phyloP scores from a whole-genome alignment of 2,888 invertebrate species.

The Leptopilina myrica region DNA sequence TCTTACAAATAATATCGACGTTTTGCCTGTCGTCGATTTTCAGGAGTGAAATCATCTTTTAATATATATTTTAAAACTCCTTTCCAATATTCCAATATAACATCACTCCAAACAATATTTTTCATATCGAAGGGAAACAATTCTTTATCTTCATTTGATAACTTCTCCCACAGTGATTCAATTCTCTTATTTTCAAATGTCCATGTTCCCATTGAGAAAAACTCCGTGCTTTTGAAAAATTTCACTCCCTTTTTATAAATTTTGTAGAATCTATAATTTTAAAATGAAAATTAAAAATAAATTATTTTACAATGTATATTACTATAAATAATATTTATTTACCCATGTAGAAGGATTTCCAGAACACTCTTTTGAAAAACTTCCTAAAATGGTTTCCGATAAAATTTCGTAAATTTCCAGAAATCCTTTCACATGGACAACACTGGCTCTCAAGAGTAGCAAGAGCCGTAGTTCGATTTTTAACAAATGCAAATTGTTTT shows the following conservation, averaged over 20 bases:
- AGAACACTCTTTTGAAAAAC: too few species aligned
- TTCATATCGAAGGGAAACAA: slow-evolving; percentile 85
- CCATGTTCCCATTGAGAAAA: slow-evolving; percentile 88
- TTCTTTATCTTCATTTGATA: slow-evolving; percentile 80
- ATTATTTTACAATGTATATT: too few species aligned
- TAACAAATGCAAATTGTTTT: too few species aligned
- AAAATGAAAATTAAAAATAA: background rate
- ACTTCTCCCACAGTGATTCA: slow-evolving; percentile 77
- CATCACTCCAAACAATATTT: slow-evolving; percentile 82
- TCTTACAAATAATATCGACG: slow-evolving; percentile 8
- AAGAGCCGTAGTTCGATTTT: too few species aligned
- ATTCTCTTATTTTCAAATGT: slow-evolving; percentile 83
- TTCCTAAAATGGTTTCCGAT: too few species aligned
- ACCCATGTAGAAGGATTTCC: too few species aligned
- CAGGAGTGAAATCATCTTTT: background rate
- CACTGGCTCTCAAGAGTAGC: too few species aligned
- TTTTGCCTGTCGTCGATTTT: background rate
- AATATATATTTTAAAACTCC: slow-evolving; percentile 1
- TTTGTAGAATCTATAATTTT: slow-evolving; percentile 79
- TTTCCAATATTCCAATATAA: background rate
- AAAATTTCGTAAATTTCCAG: too few species aligned
- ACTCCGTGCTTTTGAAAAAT: slow-evolving; percentile 82
- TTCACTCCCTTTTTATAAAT: slow-evolving; percentile 80
- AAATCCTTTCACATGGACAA: too few species aligned
- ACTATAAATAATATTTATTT: too few species aligned